Conservation (phyloP, 1,140 invertebrate species). For the Chironomus striatipennis region DNA sequence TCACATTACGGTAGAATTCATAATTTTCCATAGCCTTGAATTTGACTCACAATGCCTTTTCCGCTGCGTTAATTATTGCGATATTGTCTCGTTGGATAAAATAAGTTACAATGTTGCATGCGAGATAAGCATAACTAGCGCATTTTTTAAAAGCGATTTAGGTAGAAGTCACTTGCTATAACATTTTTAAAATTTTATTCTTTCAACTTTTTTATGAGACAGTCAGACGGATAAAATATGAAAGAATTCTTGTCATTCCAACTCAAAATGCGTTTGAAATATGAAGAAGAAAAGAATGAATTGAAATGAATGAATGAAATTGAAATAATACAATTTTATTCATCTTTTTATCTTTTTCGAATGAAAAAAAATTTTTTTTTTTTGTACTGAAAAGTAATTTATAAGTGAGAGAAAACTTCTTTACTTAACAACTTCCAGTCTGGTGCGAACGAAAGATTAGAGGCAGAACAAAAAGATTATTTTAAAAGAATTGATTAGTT, state of each 20-base stretch:
- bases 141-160: too few species aligned
- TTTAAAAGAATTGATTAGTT: too few species aligned
- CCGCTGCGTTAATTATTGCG: constrained; percentile 11
- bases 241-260: background rate
- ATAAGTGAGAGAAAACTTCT: too few species aligned
- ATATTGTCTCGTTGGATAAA: background rate
- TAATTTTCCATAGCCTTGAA: constrained; percentile 11
- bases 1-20: constrained; percentile 12
- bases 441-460: too few species aligned
- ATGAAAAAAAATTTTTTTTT: background rate
- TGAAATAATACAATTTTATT: constrained; percentile 1
- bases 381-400: background rate
- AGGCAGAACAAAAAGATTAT: too few species aligned
- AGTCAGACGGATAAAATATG: background rate
- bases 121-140: too few species aligned
- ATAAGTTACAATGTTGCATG: too few species aligned
- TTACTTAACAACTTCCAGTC: too few species aligned
- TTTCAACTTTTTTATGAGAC: too few species aligned
- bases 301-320: background rate
- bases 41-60: constrained; percentile 6
- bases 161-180: too few species aligned
- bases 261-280: too few species aligned
- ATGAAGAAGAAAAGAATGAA: background rate
- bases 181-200: too few species aligned
- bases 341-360: background rate